These are phyloP conservation scores for Vanessa atalanta DNA, from an alignment of 1,140 invertebrate genomes.

Conservation along the genomic window DNA sequence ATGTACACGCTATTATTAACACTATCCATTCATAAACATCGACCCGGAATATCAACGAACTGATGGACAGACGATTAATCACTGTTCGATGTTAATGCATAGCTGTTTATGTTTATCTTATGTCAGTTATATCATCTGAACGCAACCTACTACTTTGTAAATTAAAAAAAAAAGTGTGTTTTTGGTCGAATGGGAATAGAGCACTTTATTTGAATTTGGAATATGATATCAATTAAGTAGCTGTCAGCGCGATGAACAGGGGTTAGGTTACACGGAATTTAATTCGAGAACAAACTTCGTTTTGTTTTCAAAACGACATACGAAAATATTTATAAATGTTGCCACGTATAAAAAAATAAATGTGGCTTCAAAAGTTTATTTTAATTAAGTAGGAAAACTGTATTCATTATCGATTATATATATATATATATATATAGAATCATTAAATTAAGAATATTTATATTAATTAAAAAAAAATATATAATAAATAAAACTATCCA, in stretches of 20 bases:
- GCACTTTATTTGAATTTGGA: slow-evolving; percentile 29
- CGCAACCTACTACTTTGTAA: slow-evolving; percentile 8
- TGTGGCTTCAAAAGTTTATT: too few relatives aligned
- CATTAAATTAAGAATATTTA: too few relatives aligned
- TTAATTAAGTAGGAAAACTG: too few relatives aligned
- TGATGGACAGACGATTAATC: slow-evolving; percentile 35
- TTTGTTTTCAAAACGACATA: slow-evolving; percentile 24
- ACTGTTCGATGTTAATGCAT: slow-evolving; percentile 37
- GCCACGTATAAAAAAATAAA: too few relatives aligned
- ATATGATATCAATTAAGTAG: slow-evolving; percentile 39
- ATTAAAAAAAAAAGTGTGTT: slow-evolving; percentile 17
- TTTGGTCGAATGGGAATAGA: slow-evolving; percentile 21
- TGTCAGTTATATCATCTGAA: slow-evolving; percentile 22
- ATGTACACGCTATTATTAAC: slow-evolving; percentile 19
- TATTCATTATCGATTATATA: too few relatives aligned
- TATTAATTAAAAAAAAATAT: too few relatives aligned
- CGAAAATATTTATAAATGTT: not conserved
- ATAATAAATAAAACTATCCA: too few relatives aligned
- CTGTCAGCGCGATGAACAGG: slow-evolving; percentile 33
- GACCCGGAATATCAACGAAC: slow-evolving; percentile 26
- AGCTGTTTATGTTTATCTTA: slow-evolving; percentile 33
- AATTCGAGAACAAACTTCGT: slow-evolving; percentile 22
- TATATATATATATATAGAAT: too few relatives aligned
- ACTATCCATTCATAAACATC: slow-evolving; percentile 32
- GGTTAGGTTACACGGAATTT: slow-evolving; percentile 35